Percentiles rank a stretch among this genome's conserved stretches.
These are phyloP conservation scores for Mormyrus hasselquistii DNA, from an alignment of 2,797 vertebrate genomes.

Conservation along the genomic window DNA sequence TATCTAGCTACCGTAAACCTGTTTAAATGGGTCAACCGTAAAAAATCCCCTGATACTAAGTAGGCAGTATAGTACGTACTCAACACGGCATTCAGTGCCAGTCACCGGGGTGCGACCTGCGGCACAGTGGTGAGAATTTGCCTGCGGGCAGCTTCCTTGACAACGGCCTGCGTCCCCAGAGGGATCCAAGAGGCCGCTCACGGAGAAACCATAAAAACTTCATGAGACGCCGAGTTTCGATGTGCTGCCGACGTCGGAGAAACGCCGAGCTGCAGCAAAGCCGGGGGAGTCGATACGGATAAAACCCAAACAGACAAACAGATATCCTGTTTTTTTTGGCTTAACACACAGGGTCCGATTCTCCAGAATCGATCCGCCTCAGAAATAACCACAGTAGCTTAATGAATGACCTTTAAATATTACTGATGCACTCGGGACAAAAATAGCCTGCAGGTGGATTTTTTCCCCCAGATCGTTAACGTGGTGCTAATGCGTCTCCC, in stretches of 20 bases:
- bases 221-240: neutral
- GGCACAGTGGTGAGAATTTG: neutral
- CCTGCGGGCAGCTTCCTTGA: neutral
- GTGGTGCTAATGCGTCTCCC: neutral
- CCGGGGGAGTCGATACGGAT: neutral
- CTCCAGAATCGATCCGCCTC: neutral
- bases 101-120: neutral
- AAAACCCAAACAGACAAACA: neutral
- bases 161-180: neutral
- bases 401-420: neutral
- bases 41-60: neutral
- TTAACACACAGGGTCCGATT: neutral
- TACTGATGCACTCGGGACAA: neutral
- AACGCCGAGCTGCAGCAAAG: neutral
- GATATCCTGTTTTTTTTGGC: neutral
- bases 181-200: neutral
- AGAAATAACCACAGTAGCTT: neutral
- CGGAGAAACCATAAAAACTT: neutral
- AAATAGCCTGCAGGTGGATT: neutral
- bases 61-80: neutral
- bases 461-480: neutral
- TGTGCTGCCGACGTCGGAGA: neutral
- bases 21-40: neutral
- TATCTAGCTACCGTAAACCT: neutral
- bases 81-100: neutral